A percentile compares a stretch with the other conserved stretches of the same genome.
phyloP scores from a whole-genome alignment of 2,888 invertebrate species.

The Tachina fera region DNA sequence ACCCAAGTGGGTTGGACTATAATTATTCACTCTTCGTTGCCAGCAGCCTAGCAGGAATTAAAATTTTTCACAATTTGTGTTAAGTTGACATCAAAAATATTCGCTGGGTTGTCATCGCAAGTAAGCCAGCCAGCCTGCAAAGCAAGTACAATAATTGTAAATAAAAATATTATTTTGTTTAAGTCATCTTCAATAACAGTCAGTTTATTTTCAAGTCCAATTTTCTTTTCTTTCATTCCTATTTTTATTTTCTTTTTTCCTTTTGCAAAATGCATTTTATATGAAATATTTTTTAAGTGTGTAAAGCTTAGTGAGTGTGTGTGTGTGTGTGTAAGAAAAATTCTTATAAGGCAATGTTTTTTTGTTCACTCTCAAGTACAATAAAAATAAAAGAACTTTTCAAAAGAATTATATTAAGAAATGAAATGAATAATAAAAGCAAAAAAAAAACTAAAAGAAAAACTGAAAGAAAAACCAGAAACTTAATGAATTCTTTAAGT shows the following conservation, averaged over 20 bases:
- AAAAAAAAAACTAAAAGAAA: constrained; percentile 13
- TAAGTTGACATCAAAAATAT: too few species aligned
- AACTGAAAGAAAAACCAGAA: constrained; percentile 43
- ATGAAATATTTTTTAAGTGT: constrained; percentile 22
- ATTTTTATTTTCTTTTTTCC: background rate
- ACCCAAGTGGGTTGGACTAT: too few species aligned
- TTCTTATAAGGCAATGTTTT: constrained; percentile 29
- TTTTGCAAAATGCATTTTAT: constrained; percentile 38
- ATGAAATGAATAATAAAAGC: constrained; percentile 12
- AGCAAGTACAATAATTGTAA: constrained; percentile 53
- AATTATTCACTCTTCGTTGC: too few species aligned
- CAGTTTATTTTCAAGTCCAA: constrained; percentile 44
- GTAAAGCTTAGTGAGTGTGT: constrained; percentile 9
- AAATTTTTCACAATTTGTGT: too few species aligned
- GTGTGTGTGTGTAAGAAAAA: background rate
- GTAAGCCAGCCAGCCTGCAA: too few species aligned
- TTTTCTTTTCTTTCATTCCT: background rate
- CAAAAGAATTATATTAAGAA: constrained; percentile 55
- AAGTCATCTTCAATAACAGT: constrained; percentile 65
- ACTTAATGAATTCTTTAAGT: constrained; percentile 59
- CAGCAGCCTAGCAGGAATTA: too few species aligned
- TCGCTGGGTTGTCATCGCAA: too few species aligned
- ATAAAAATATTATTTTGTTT: constrained; percentile 61
- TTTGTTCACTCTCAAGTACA: constrained; percentile 32
- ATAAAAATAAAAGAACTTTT: constrained; percentile 48